Conservation (phyloP, 2,113 vertebrate species). For the Steatornis caripensis region DNA sequence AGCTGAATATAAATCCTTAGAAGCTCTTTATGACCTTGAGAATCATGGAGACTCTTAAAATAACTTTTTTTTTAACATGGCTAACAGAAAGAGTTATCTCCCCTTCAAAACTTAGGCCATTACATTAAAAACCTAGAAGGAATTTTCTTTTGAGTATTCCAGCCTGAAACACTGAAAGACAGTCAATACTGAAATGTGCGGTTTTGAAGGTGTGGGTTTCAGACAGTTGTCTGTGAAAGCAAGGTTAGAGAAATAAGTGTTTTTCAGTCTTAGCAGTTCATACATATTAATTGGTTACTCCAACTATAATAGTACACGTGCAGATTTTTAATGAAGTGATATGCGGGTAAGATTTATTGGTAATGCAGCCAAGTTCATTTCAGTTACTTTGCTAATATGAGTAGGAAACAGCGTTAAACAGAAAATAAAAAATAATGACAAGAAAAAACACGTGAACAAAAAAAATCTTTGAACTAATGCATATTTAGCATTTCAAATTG, state of each 20-base stretch:
- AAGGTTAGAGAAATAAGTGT: not conserved
- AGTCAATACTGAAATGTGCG: not conserved
- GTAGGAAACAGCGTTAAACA: not conserved
- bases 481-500: not conserved
- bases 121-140: not conserved
- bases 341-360: not conserved
- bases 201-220: not conserved
- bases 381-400: not conserved
- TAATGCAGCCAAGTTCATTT: conserved; percentile 10
- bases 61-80: not conserved
- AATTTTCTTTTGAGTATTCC: not conserved
- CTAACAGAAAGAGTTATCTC: not conserved
- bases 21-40: not conserved
- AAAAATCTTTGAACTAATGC: not conserved
- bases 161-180: not conserved
- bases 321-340: conserved; percentile 20
- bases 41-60: not conserved
- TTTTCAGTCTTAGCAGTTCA: not conserved
- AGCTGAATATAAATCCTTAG: not conserved
- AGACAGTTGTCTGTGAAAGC: not conserved
- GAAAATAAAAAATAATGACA: not conserved
- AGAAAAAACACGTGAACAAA: not conserved
- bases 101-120: not conserved
- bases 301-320: not conserved
- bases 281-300: conserved; percentile 26